Evolutionary conservation across 2,888 invertebrate genomes (phyloP).

Genomic region (Phortica okadai): DNA sequence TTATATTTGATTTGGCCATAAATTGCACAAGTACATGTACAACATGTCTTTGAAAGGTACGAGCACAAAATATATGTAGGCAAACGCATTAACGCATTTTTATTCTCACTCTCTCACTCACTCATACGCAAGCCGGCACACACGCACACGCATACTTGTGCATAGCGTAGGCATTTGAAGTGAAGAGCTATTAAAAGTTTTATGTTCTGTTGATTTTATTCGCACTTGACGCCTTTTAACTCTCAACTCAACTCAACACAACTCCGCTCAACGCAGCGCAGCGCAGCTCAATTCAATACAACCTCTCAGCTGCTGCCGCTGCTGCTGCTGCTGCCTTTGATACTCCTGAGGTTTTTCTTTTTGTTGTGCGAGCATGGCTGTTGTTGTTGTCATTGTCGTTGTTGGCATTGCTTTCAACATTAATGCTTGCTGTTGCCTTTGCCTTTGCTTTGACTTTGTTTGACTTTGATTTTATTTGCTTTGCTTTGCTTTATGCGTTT

Average conservation of each 20-base stretch:
- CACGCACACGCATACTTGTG: not conserved
- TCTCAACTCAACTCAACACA: too few relatives aligned
- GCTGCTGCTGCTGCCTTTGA: not conserved
- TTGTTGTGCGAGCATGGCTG: not conserved
- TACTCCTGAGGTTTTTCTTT: not conserved
- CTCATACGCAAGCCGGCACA: not conserved
- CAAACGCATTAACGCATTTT: not conserved
- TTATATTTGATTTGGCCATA: conserved; percentile 19
- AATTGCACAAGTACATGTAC: conserved; percentile 21
- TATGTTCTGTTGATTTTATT: conserved; percentile 16
- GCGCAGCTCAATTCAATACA: not conserved
- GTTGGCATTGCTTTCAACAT: not conserved
- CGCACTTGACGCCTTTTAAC: conserved; percentile 10
- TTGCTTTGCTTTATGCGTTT: not conserved
- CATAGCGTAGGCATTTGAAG: not conserved
- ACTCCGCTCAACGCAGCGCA: not conserved
- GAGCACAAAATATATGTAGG: not conserved
- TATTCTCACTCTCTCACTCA: not conserved
- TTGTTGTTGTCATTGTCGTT: not conserved
- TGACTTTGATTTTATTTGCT: not conserved
- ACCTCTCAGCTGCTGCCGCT: not conserved
- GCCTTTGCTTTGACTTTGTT: not conserved
- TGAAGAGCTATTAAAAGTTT: conserved; percentile 24
- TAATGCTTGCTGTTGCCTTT: not conserved
- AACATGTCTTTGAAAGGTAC: conserved; percentile 25